phyloP scores from a whole-genome alignment of 2,888 invertebrate species.

The Ormyrus rosae region DNA sequence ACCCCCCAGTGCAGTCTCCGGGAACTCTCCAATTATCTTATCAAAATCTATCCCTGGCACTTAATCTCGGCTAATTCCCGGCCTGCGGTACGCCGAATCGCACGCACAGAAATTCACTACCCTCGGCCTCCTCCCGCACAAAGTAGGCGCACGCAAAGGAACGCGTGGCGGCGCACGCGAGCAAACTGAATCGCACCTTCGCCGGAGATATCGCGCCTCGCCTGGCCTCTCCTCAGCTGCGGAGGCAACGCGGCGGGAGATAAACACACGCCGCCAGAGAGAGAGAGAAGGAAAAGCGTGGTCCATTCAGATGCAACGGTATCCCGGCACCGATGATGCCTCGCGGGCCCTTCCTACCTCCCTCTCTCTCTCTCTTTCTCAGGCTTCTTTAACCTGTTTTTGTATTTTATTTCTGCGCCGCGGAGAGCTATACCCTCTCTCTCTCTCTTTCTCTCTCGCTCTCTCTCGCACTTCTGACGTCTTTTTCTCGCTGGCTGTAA shows the following conservation, averaged over 20 bases:
- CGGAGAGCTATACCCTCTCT: neutral
- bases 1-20: too few species aligned
- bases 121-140: neutral
- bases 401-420: conserved; percentile 1
- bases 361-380: neutral
- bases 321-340: conserved; percentile 77
- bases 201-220: too few species aligned
- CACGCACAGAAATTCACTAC: too few species aligned
- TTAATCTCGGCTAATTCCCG: too few species aligned
- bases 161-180: conserved; percentile 10
- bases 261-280: neutral
- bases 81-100: too few species aligned
- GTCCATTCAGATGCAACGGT: conserved; percentile 77
- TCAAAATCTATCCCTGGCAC: too few species aligned
- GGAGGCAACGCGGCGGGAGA: neutral
- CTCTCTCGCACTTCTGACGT: conserved; percentile 2
- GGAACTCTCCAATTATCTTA: too few species aligned
- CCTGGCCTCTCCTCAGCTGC: neutral
- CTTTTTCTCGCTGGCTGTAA: conserved; percentile 28
- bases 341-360: conserved; percentile 36
- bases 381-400: conserved; percentile 39
- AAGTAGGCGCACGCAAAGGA: neutral
- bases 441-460: too few species aligned
- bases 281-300: conserved; percentile 66
- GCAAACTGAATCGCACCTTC: conserved; percentile 8